Evolutionary conservation across 1,140 invertebrate genomes (phyloP), one percentile per base, ranked within the genome.

Genomic region (Papilio polyxenes): DNA sequence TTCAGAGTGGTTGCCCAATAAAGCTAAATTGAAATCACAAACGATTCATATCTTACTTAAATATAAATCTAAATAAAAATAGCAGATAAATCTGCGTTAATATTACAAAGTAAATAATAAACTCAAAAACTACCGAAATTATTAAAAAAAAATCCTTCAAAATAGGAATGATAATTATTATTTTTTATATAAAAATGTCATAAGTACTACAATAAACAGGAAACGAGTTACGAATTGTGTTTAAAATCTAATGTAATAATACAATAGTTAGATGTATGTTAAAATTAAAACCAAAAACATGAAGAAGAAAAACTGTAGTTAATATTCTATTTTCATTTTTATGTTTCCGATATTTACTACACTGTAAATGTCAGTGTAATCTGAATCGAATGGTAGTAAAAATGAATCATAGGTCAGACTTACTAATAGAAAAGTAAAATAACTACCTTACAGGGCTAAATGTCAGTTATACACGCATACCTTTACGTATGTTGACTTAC

Each of bases 1-100:
- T 31, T 31, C 62, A 69, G 62, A 69, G 62, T 69, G 62, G 23
- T 69, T 69, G 62, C 37, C 11, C 23, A 69, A 69, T 69, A 69
- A 69, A 31, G 62, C 62, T 31, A 69, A 69, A 69, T 31, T 37
- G 23, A 31, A 69, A 69, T 37, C 11, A 31, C 23, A 69, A 69
- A 13, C 23, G 4, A 49, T n/a, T n/a, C n/a, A n/a, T n/a, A n/a
- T 49, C 48, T 15, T n/a, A n/a, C 53, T 56, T 56, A 15, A 7
- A n/a, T 56, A n/a, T n/a, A n/a, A 56, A 56, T 56, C 53, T 56
- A 56, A 17, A 17, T 56, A n/a, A 56, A 56, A 56, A 0, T 17
- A 56, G 4, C 53, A 56, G 2, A 56, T 17, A 17, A 56, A 56
- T 20, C 53, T n/a, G n/a, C 53, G 17, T 17, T 59, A 59, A n/a